These are phyloP conservation scores for Saimiri boliviensis DNA, from an alignment of 2,113 vertebrate species.

Conservation along the genomic window DNA sequence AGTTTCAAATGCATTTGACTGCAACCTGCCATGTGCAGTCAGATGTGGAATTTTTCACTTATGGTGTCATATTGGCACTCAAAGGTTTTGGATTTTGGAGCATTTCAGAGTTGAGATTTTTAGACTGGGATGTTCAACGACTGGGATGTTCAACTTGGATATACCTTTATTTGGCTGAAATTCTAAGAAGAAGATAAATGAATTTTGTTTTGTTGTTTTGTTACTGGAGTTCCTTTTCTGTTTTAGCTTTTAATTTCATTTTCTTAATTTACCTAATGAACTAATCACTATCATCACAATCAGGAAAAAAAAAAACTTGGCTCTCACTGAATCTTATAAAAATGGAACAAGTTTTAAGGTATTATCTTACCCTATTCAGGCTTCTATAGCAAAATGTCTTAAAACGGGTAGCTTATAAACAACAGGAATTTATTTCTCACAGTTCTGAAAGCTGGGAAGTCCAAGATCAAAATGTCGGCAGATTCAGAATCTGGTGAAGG, in stretches of 20 bases:
- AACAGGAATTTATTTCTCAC: slow-evolving; percentile 1
- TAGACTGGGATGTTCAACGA: not conserved
- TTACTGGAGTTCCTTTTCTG: not conserved
- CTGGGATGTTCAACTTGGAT: not conserved
- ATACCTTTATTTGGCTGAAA: not conserved
- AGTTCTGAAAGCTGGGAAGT: not conserved
- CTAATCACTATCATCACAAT: not conserved
- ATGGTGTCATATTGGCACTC: not conserved
- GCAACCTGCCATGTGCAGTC: not conserved
- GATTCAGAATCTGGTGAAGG: not conserved
- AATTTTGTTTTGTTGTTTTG: not conserved
- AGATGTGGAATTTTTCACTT: not conserved
- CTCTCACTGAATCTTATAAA: not conserved
- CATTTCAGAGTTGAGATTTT: not conserved
- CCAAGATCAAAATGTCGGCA: not conserved
- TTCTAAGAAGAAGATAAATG: not conserved
- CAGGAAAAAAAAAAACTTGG: not conserved
- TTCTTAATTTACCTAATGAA: not conserved
- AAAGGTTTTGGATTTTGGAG: not conserved
- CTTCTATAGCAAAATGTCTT: not conserved
- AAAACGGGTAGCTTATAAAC: not conserved
- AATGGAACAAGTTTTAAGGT: not conserved
- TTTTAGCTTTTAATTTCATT: slow-evolving; percentile 26
- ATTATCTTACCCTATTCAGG: not conserved
- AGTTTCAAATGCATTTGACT: not conserved